These are phyloP conservation scores for Blera fallax DNA, from an alignment of 2,888 invertebrate species.

Conservation along the genomic window DNA sequence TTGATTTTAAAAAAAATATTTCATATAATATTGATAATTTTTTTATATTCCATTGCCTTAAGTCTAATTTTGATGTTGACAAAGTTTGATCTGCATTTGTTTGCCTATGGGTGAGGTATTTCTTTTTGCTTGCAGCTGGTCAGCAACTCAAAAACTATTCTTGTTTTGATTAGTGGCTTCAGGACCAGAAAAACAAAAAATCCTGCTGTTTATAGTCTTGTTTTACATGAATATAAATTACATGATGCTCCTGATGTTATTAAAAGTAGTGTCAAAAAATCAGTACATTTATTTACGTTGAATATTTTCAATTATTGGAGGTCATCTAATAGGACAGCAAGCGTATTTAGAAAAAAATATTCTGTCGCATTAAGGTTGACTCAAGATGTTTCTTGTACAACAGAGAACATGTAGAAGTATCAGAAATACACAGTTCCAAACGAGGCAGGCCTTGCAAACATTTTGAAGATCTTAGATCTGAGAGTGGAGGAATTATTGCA, in stretches of 20 bases:
- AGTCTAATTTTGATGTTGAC: no score
- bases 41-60: no score
- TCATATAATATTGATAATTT: no score
- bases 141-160: no score
- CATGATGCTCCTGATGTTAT: not conserved
- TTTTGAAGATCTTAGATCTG: not conserved
- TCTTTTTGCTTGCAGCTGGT: no score
- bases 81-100: no score
- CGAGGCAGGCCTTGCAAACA: not conserved
- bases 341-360: not conserved
- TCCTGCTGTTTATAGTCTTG: no score
- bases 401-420: not conserved
- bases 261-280: not conserved
- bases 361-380: not conserved
- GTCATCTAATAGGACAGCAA: not conserved
- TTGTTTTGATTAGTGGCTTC: not conserved
- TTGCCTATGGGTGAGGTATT: no score
- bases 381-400: not conserved
- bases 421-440: not conserved
- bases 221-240: not conserved
- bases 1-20: no score
- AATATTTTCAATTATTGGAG: not conserved
- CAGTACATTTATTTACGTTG: not conserved
- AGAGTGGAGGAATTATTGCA: no score
- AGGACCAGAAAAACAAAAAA: not conserved